These are phyloP conservation scores for Orussus abietinus DNA, from an alignment of 1,140 invertebrate species.

Conservation along the genomic window DNA sequence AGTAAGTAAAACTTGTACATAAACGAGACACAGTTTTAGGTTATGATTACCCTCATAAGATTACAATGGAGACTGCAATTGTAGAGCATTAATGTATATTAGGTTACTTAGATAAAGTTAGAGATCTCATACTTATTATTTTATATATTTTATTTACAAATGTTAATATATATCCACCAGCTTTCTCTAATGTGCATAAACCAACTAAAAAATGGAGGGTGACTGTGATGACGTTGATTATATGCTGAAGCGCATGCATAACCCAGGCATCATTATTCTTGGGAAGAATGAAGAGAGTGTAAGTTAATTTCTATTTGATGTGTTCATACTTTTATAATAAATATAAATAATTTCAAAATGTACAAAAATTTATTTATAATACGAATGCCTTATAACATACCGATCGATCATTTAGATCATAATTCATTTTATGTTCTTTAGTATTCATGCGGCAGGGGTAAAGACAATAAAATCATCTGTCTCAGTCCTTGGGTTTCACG, in stretches of 20 bases:
- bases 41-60: too few relatives aligned
- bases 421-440: slow-evolving; percentile 17
- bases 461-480: slow-evolving; percentile 27
- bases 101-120: too few relatives aligned
- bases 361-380: not conserved
- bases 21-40: too few relatives aligned
- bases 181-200: too few relatives aligned
- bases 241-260: slow-evolving; percentile 13
- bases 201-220: too few relatives aligned
- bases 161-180: too few relatives aligned
- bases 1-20: too few relatives aligned
- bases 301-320: not conserved
- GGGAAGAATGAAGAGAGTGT: slow-evolving; percentile 11
- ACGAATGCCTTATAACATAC: not conserved
- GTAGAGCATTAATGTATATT: too few relatives aligned
- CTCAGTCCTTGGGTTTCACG: slow-evolving; percentile 28
- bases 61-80: too few relatives aligned
- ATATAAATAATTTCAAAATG: not conserved
- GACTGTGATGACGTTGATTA: not conserved
- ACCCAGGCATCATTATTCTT: not conserved
- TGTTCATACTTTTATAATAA: not conserved
- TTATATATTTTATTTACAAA: too few relatives aligned
- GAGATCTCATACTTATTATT: too few relatives aligned
- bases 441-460: slow-evolving; percentile 33
- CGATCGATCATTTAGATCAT: not conserved